Percentiles rank a stretch among this genome's conserved stretches.
Evolutionary conservation across 2,888 invertebrate genomes (phyloP).

Genomic region (Leptogaster cylindrica): DNA sequence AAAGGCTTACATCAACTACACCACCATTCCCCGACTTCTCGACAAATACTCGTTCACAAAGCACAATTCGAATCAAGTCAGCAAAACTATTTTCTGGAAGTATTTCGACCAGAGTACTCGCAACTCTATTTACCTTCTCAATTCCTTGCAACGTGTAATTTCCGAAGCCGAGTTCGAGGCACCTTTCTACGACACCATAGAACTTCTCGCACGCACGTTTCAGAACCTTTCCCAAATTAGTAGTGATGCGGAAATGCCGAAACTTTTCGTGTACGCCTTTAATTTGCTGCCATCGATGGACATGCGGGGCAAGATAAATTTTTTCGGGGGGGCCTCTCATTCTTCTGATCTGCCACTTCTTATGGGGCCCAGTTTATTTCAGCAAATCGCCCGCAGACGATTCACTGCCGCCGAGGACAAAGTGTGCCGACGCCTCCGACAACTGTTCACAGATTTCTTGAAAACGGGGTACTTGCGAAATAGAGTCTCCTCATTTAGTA

Average conservation of each 20-base stretch:
- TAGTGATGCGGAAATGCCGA: not conserved
- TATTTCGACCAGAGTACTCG: slow-evolving; percentile 55
- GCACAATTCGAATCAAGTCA: slow-evolving; percentile 47
- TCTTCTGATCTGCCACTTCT: slow-evolving; percentile 72
- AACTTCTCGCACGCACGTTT: slow-evolving; percentile 49
- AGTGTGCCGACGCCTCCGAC: slow-evolving; percentile 64
- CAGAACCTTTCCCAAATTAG: not conserved
- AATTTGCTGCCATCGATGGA: slow-evolving; percentile 60
- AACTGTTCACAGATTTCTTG: slow-evolving; percentile 64
- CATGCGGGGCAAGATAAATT: slow-evolving; percentile 59
- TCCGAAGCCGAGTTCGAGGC: slow-evolving; percentile 59
- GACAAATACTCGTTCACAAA: slow-evolving; percentile 59
- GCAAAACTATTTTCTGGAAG: slow-evolving; percentile 58
- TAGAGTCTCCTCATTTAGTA: not conserved
- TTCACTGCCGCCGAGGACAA: slow-evolving; percentile 68
- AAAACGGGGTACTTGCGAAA: slow-evolving; percentile 63
- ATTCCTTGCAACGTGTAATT: slow-evolving; percentile 57
- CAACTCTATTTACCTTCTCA: slow-evolving; percentile 52
- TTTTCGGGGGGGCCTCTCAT: slow-evolving; percentile 68
- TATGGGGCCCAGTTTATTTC: slow-evolving; percentile 71
- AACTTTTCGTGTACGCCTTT: slow-evolving; percentile 58
- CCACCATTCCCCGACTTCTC: slow-evolving; percentile 68
- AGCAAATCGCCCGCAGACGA: slow-evolving; percentile 70
- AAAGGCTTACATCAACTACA: slow-evolving; percentile 66
- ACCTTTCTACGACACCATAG: slow-evolving; percentile 57